Base-by-base conservation (phyloP, 1,140 invertebrate genomes). In the Aphelenchoides avenae region DNA sequence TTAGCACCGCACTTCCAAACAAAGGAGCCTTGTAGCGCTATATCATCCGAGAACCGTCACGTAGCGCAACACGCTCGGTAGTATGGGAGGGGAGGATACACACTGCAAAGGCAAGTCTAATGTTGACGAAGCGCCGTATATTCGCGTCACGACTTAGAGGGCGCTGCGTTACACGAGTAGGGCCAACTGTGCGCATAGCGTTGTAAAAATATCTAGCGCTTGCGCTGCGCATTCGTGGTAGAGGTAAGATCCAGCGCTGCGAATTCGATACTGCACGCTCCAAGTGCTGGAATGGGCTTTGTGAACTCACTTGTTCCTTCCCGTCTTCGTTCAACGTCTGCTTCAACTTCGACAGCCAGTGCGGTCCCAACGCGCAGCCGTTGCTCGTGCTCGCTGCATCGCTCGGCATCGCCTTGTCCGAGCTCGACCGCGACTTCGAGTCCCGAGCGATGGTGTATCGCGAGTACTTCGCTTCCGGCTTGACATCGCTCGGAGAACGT, bases 341-440 rank as follows among this genome's bases (percentile, higher is more conserved):
- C 26, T 31, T 42, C 11, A 65, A 36, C 13, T 39, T 27, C 5
- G 43, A 36, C 24, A 71, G 47, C 65, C 65, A 67, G 52, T 70
- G 30, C 18, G 65, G 65, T 5, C 65, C 65, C 43, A 67, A 52
- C 5, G 65, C 51, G 26, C 55, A 47, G 20, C 65, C 65, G 43
- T 2, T 36, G 34, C 13, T 13, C 13, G 18, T 13, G 34, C 18
- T 13, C 34, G 34, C 18, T n/a, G 34, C 34, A 18, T 13, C 34
- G 34, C 18, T 36, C 13, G 13, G 34, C 34, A 36, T 36, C 34
- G 34, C 13, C 34, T n/a, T 13, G 13, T 13, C 18, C 13, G 13
- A 36, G 34, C 13, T 46, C 43, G n/a, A 24, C n/a, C n/a, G 18
- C 5, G 3, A 5, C 24, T 15, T 46, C 13, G 15, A 4, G 5